Conservation (phyloP, 1,140 invertebrate genomes). For the Onthophagus taurus region DNA sequence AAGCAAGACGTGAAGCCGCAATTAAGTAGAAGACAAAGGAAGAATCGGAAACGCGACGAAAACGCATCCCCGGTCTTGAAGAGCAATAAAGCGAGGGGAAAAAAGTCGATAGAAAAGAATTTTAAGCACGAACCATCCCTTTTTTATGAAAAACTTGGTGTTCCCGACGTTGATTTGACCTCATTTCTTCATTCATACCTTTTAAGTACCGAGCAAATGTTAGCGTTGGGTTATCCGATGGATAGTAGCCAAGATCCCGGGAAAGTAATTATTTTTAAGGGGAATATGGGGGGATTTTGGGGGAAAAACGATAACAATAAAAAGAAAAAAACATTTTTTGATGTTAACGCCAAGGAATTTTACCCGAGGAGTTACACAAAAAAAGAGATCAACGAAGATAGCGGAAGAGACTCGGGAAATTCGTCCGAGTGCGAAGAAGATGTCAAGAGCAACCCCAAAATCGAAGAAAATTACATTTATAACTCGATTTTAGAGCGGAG, state of each 20-base stretch:
- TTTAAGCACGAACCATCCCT: neutral
- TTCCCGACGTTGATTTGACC: conserved; percentile 37
- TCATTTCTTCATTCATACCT: conserved; percentile 48
- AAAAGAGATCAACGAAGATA: conserved; percentile 32
- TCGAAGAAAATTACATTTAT: too few relatives aligned
- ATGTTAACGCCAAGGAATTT: conserved; percentile 57
- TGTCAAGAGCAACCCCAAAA: conserved; percentile 1
- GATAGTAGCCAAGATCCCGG: conserved; percentile 48
- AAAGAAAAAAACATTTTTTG: conserved; percentile 32
- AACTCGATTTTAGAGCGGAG: too few relatives aligned
- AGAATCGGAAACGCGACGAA: conserved; percentile 29
- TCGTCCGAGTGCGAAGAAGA: conserved; percentile 33
- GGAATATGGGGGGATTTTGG: conserved; percentile 33
- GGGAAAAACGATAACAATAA: conserved; percentile 11
- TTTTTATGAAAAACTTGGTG: conserved; percentile 31
- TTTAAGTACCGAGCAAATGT: conserved; percentile 53
- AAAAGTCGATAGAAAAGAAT: conserved; percentile 12
- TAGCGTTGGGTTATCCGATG: conserved; percentile 63
- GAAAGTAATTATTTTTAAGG: conserved; percentile 52
- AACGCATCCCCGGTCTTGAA: conserved; percentile 30
- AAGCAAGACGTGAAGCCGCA: conserved; percentile 18
- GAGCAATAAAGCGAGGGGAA: conserved; percentile 17
- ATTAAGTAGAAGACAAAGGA: conserved; percentile 26
- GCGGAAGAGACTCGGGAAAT: conserved; percentile 42
- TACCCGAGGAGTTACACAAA: conserved; percentile 37